Conservation (phyloP, 1,140 invertebrate genomes). For the Panulirus ornatus region DNA sequence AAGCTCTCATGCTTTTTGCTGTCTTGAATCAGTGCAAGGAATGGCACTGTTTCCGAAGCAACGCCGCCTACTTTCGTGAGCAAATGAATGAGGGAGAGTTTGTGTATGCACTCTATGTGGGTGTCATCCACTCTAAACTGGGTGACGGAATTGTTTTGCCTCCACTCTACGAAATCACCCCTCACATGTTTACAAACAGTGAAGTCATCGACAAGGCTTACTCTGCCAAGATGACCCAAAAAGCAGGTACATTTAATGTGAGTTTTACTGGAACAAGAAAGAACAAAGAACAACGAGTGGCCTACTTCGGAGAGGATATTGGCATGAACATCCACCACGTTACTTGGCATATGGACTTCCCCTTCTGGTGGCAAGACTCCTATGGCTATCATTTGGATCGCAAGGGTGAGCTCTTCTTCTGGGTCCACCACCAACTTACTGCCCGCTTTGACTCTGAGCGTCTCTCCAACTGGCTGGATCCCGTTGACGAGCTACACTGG, state of each 20-base stretch:
- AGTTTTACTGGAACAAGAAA: conserved; percentile 71
- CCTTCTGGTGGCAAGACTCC: conserved; percentile 80
- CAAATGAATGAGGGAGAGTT: conserved; percentile 58
- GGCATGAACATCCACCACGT: conserved; percentile 86
- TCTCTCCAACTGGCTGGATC: conserved; percentile 79
- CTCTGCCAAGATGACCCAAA: conserved; percentile 77
- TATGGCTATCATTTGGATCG: conserved; percentile 70
- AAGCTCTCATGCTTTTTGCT: conserved; percentile 64
- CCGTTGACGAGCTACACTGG: conserved; percentile 78
- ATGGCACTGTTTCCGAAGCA: conserved; percentile 35
- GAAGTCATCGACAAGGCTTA: conserved; percentile 76
- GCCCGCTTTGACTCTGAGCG: conserved; percentile 80
- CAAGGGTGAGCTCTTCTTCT: conserved; percentile 79
- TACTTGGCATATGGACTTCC: conserved; percentile 80
- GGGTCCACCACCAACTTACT: conserved; percentile 80
- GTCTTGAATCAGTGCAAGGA: conserved; percentile 56
- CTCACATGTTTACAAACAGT: conserved; percentile 79
- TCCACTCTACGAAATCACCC: conserved; percentile 84
- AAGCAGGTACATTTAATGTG: conserved; percentile 74
- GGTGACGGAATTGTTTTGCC: conserved; percentile 78
- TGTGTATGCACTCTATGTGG: conserved; percentile 60
- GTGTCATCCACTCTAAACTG: conserved; percentile 52
- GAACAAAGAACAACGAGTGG: conserved; percentile 79
- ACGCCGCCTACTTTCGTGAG: conserved; percentile 52
- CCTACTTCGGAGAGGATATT: conserved; percentile 84